Conservation (phyloP, 2,113 vertebrate genomes). For the Megaceryle torquata region DNA sequence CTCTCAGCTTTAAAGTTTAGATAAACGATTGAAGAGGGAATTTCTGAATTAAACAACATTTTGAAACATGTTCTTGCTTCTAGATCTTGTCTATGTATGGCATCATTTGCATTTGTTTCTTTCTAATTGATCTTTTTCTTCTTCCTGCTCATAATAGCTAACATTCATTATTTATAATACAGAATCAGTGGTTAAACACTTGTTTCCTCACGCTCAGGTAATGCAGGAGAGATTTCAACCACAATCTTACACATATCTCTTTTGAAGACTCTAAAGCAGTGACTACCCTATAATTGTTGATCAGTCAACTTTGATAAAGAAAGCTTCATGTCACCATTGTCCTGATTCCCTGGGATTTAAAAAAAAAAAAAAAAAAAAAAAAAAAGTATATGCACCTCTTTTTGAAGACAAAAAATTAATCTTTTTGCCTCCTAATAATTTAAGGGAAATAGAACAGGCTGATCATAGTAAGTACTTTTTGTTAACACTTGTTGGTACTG, state of each 20-base stretch:
- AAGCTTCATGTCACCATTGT: not conserved
- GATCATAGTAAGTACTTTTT: not conserved
- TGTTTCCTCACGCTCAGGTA: not conserved
- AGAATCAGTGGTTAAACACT: not conserved
- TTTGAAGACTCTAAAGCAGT: not conserved
- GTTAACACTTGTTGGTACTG: not conserved
- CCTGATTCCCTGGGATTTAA: not conserved
- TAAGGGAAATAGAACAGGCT: not conserved
- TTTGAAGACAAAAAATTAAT: no score
- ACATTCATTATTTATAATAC: not conserved
- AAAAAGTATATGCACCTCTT: no score
- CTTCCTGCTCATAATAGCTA: not conserved
- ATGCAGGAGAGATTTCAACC: not conserved
- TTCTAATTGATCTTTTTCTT: not conserved
- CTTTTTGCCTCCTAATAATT: not conserved
- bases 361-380: no score
- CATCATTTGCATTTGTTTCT: not conserved
- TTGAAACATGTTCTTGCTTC: not conserved
- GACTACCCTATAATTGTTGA: not conserved
- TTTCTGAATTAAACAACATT: not conserved
- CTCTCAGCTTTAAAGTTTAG: not conserved
- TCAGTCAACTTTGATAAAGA: not conserved
- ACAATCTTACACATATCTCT: not conserved
- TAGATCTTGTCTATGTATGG: not conserved
- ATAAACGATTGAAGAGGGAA: not conserved